phyloP scores from a whole-genome alignment of 1,140 invertebrate species.

The Papilio xuthus region DNA sequence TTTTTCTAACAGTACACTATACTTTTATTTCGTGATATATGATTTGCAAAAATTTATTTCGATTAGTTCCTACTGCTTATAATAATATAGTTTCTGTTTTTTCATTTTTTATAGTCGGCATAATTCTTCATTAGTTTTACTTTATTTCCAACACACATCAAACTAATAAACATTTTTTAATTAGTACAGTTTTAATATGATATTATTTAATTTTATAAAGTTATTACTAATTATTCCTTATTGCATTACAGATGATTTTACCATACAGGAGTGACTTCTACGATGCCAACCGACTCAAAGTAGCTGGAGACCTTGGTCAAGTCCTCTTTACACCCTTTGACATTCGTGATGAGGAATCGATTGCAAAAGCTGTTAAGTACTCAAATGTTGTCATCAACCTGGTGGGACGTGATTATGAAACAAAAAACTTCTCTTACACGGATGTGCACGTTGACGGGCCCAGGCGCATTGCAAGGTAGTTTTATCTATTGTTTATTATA shows the following conservation, averaged over 20 bases:
- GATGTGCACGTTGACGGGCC: constrained; percentile 92
- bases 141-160: neutral
- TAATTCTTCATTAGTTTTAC: neutral
- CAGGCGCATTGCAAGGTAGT: constrained; percentile 85
- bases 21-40: neutral
- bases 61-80: neutral
- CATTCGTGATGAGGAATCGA: constrained; percentile 93
- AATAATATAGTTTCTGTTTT: neutral
- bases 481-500: neutral
- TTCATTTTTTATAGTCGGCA: neutral
- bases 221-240: neutral
- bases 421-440: constrained; percentile 92
- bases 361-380: constrained; percentile 94
- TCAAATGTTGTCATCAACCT: constrained; percentile 99
- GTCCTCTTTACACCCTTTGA: constrained; percentile 94
- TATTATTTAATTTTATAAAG: constrained; percentile 31
- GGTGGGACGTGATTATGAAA: constrained; percentile 95
- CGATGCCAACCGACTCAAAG: constrained; percentile 88
- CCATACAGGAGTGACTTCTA: constrained; percentile 96
- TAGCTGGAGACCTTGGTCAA: constrained; percentile 97
- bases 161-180: no score
- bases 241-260: constrained; percentile 90
- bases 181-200: neutral
- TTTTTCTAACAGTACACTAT: neutral
- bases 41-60: neutral